Conservation (phyloP, 2,797 vertebrate species). For the Sebastes taczanowskii region DNA sequence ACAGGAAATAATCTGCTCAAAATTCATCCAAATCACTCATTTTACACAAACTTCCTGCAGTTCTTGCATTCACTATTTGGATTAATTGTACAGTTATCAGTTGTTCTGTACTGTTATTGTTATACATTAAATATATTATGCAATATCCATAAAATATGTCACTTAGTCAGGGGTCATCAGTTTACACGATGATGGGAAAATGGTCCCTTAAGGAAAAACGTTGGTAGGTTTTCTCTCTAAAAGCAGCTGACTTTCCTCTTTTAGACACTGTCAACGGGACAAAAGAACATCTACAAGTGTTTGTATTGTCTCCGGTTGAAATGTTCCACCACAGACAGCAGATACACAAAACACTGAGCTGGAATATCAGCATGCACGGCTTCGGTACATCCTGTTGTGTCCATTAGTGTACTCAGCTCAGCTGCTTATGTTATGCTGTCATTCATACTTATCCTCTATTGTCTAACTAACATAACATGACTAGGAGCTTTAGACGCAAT, state of each 20-base stretch:
- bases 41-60: too few relatives aligned
- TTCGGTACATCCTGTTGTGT: neutral
- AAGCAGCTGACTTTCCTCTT: conserved; percentile 18
- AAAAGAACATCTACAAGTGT: conserved; percentile 2
- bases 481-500: neutral
- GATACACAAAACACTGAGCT: neutral
- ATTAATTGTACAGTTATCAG: too few relatives aligned
- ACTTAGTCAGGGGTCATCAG: too few relatives aligned
- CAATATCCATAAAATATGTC: too few relatives aligned
- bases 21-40: too few relatives aligned
- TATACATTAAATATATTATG: too few relatives aligned
- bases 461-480: neutral
- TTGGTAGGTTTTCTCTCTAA: conserved; percentile 9
- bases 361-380: neutral
- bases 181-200: too few relatives aligned
- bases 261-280: neutral
- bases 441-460: neutral
- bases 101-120: too few relatives aligned
- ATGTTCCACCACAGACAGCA: neutral
- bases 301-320: conserved; percentile 1
- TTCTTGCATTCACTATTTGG: too few relatives aligned
- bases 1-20: too few relatives aligned
- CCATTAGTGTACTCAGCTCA: neutral
- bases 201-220: too few relatives aligned
- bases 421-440: neutral